Base-by-base conservation (phyloP, 2,797 vertebrate species). In the Oreortyx pictus region DNA sequence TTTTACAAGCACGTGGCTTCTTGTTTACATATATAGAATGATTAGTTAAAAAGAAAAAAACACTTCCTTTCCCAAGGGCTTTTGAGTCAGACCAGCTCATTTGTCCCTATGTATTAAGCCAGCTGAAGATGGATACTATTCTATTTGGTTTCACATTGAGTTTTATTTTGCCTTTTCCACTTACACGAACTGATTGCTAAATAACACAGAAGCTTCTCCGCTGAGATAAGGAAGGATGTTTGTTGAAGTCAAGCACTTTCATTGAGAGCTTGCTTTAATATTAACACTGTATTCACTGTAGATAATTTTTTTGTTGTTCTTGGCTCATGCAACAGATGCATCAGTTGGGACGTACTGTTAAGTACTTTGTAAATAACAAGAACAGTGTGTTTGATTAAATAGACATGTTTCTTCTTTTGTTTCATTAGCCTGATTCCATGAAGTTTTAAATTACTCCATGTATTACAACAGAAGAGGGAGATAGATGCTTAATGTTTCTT, bases 1-100 rank as follows among this genome's bases (percentile, higher is more conserved):
- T 95, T 84, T 85, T 83, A 70, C 79, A 94, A 88, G 72, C 74
- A 23, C 22, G 82, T 54, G 47, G 78, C 83, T 94, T 59, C 39
- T 47, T 91, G 94, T 92, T 82, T 71, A 85, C 50, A 68, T 85
- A 66, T 52, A 82, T 88, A 80, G 95, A 92, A 1, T n/a, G 71
- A 61, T 75, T 74, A 75, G 83, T 93, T 91, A 78, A 70, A 82
- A 93, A 83, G 10, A n/a, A 12, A 44, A 44, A 85, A 62, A 61
- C 44, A 49, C 62, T 78, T 66, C 81, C 91, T 92, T 92, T 75
- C 70, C 75, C 0, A 0, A 37, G 76, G 84, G 62, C 65, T 86
- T 95, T 82, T 92, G 66, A 87, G 73, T 90, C 80, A 93, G 50
- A 56, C 54, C 47, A 50, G 88, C 68, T 86, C 47, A 11, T 86